Percentiles rank a stretch among this genome's conserved stretches.
These are phyloP conservation scores for Heliconius hermathena DNA, from an alignment of 1,140 invertebrate species.

Conservation along the genomic window DNA sequence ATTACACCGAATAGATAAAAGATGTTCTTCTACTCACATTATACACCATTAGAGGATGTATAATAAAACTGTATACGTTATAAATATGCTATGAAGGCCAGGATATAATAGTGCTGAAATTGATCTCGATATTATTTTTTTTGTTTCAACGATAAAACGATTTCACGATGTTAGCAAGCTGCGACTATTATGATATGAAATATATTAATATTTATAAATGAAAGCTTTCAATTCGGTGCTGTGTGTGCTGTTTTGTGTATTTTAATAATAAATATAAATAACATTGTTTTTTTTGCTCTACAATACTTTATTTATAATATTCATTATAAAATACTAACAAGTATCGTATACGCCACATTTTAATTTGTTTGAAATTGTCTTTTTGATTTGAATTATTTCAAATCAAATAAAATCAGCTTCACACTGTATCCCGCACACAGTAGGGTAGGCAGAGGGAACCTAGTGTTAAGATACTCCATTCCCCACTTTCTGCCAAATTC, in stretches of 20 bases:
- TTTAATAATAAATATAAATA: neutral
- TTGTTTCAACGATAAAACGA: neutral
- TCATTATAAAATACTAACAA: too few species aligned
- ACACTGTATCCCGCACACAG: too few species aligned
- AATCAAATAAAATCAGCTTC: too few species aligned
- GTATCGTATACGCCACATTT: too few species aligned
- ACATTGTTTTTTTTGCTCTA: too few species aligned
- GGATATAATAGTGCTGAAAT: neutral
- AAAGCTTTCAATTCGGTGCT: neutral
- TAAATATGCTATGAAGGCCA: neutral
- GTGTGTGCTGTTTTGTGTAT: too few species aligned
- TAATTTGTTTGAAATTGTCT: too few species aligned
- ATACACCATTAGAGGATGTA: neutral
- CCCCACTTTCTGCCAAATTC: too few species aligned
- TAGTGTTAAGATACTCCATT: too few species aligned
- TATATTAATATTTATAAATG: conserved; percentile 1
- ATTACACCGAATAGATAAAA: neutral
- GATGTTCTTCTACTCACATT: neutral
- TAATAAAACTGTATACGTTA: neutral
- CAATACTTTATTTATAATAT: too few species aligned
- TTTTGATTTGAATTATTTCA: too few species aligned
- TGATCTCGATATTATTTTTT: neutral
- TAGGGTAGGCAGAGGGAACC: too few species aligned
- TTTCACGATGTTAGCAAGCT: neutral
- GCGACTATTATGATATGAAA: neutral